Evolutionary conservation across 1,140 invertebrate species (phyloP).

Genomic region (Heliconius hermathena): DNA sequence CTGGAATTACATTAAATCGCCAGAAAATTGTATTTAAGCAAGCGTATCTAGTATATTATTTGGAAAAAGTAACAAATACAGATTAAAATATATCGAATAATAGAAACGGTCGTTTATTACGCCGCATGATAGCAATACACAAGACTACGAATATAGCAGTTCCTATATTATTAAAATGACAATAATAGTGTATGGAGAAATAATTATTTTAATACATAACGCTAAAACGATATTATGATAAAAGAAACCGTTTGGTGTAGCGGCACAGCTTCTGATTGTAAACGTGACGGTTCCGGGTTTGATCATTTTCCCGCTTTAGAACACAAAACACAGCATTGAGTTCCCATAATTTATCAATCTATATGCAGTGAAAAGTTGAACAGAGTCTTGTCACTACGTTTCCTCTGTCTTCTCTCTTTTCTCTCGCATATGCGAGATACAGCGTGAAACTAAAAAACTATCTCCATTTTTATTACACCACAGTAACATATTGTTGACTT

Average conservation of each 20-base stretch:
- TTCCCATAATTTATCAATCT: too few species aligned
- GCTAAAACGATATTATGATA: too few species aligned
- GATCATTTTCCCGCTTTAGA: too few species aligned
- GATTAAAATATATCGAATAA: background rate
- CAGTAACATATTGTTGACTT: conserved; percentile 20
- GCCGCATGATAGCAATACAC: background rate
- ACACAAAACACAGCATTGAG: too few species aligned
- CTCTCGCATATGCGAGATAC: background rate
- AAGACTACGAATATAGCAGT: background rate
- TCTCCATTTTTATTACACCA: background rate
- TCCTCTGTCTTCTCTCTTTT: background rate
- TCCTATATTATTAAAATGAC: background rate
- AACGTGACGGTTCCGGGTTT: too few species aligned
- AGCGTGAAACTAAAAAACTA: background rate
- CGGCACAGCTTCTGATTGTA: too few species aligned
- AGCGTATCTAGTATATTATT: background rate
- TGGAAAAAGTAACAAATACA: background rate
- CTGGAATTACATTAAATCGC: background rate
- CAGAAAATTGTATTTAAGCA: background rate
- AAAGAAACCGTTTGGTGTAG: too few species aligned
- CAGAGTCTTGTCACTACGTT: too few species aligned
- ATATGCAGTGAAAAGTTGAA: too few species aligned
- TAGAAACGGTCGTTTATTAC: background rate
- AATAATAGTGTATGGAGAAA: background rate
- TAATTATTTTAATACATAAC: too few species aligned